Base-by-base conservation (phyloP, 2,888 invertebrate species). In the Mythimna vitellina region DNA sequence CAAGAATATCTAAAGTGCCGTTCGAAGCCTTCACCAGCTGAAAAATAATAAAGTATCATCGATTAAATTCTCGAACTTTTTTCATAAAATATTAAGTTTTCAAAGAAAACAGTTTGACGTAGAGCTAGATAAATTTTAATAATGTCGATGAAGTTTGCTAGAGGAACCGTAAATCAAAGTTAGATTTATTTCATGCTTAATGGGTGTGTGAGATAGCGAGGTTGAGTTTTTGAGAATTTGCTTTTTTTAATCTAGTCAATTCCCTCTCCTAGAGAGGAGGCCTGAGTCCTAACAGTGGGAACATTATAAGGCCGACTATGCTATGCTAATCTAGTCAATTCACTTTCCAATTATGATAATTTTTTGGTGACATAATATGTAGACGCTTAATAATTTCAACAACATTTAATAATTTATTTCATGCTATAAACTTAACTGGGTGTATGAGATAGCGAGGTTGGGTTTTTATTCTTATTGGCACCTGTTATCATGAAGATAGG, bases 1-100 rank as follows among this genome's bases (percentile, higher is more conserved):
- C 89, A 51, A 96, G 83, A 54, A 95, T 88, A 29, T 95, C 95
- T 0, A 96, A 87, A 32, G 94, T 95, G 73, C 93, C 94, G 86
- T 96, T 95, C 1, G 95, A 95, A 7, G 94, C 89, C 84, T 95
- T 95, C 87, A 96, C 92, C 87, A 95, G 86, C 96, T 95, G 93
- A 58, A 93, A 95, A 81, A 84, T 65, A 81, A 82, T 69, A 82
- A 66, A 78, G 20, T 29, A 38, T 22, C 20, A 62, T 12, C 57
- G 10, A 63, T 67, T 65, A 65, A 64, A 53, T 51, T 32, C 38
- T 22, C 8, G 22, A 65, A 72, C 51, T 65, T 80, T 65, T 69
- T 78, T 80, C 71, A 64, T 79, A 61, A 73, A 66, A 77, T 38
- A 38, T 63, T 51, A 76, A 38, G 29, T 51, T 68, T 32, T 38